Evolutionary conservation across 1,140 invertebrate genomes (phyloP).

Genomic region (Physella acuta): DNA sequence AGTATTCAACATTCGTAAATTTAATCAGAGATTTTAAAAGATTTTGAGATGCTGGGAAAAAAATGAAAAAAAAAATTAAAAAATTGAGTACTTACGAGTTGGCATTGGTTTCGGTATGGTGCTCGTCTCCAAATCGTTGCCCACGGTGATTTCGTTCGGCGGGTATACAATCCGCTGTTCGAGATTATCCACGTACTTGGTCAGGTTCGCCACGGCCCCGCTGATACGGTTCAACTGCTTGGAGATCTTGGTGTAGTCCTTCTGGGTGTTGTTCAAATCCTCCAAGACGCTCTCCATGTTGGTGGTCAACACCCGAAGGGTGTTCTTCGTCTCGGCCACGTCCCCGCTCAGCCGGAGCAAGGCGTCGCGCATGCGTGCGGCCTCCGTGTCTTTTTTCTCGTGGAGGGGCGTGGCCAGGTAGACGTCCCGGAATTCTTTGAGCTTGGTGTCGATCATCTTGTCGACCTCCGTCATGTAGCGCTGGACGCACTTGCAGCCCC

Average conservation of each 20-base stretch:
- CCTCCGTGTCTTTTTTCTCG: conserved; percentile 13
- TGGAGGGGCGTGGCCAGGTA: conserved; percentile 9
- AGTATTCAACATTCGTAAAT: too few species aligned
- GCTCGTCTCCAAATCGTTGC: conserved; percentile 3
- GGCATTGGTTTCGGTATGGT: conserved; percentile 5
- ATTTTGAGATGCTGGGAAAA: too few species aligned
- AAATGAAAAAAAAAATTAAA: too few species aligned
- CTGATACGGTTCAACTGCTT: conserved; percentile 7
- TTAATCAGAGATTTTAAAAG: too few species aligned
- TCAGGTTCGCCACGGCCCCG: conserved; percentile 17
- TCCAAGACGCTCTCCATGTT: conserved; percentile 18
- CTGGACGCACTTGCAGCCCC: conserved; percentile 23
- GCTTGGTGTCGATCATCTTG: conserved; percentile 22
- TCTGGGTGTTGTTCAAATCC: conserved; percentile 17
- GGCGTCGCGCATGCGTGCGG: conserved; percentile 15
- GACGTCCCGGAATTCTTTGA: conserved; percentile 20
- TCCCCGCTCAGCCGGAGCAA: conserved; percentile 18
- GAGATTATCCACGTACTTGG: conserved; percentile 26
- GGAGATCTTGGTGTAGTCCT: conserved; percentile 10
- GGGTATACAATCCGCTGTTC: conserved; percentile 5
- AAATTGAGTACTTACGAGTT: conserved; percentile 13
- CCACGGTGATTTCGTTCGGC: background rate
- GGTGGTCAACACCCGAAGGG: conserved; percentile 8
- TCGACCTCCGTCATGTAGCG: conserved; percentile 22
- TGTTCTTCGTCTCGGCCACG: conserved; percentile 23